Base-by-base conservation (phyloP, 2,888 invertebrate species). In the Melinopterus prodromus region DNA sequence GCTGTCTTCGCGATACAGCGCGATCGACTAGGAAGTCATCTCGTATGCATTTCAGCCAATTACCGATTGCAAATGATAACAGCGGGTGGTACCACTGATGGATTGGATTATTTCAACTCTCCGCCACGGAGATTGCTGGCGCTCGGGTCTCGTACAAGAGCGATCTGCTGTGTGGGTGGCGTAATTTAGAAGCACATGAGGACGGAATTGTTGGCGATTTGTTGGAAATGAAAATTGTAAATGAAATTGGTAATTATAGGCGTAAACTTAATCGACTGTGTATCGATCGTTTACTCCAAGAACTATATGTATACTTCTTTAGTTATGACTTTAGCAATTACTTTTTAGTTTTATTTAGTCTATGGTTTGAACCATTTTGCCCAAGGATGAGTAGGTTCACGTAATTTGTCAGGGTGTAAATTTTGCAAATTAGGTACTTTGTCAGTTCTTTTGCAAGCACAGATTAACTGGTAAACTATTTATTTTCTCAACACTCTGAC, bases 61-160 rank as follows among this genome's bases (percentile, higher is more conserved):
- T 82, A 82, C 78, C 78, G 81, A 79, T 82, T 81, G 82, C 81
- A 82, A 82, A 82, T 82, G 82, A 82, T 82, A 80, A 78, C 82
- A 76, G 80, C 82, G 82, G 81, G 81, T 82, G 82, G 82, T 79
- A 76, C 70, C 35, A 78, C 77, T 81, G 81, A 81, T 81, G 77
- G 81, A 81, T 81, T 77, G 79, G 72, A 38, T 76, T 79, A 53
- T 79, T 76, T 79, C 76, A 69, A 74, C 37, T 74, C n/a, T n/a
- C n/a, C 35, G 36, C 74, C 74, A 35, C 37, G 74, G 74, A 74
- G n/a, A 37, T 36, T 74, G 74, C 74, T 36, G 74, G 74, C 35
- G 74, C 74, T 36, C 26, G 74, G 15, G 12, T 74, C 26, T 74
- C 74, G 74, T 37, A 35, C 35, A 6, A 74, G 35, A 26, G 37